Conservation (phyloP, 2,113 vertebrate genomes). For the Hystrix brachyura region DNA sequence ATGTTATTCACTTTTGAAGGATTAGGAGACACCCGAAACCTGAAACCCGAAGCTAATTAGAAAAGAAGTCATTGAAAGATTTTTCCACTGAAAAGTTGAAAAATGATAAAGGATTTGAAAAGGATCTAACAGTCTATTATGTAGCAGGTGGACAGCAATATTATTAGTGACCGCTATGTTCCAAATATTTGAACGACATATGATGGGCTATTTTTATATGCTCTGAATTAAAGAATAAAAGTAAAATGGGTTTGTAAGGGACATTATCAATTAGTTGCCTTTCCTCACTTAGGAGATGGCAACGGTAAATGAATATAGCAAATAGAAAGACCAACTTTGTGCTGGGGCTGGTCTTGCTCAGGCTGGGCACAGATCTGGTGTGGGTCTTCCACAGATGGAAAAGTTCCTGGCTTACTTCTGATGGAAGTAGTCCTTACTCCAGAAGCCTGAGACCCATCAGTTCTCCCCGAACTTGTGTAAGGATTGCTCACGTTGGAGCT, state of each 20-base stretch:
- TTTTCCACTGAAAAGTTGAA: conserved; percentile 30
- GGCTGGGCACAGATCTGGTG: background rate
- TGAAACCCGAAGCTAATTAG: conserved; percentile 12
- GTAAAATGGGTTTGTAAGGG: background rate
- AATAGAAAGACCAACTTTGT: background rate
- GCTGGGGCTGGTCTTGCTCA: background rate
- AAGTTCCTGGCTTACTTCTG: background rate
- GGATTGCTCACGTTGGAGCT: background rate
- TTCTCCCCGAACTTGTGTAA: background rate
- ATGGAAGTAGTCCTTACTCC: background rate
- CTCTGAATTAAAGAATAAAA: conserved; percentile 1
- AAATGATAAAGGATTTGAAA: conserved; percentile 24
- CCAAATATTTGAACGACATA: background rate
- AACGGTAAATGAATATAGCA: background rate
- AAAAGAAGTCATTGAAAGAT: conserved; percentile 45
- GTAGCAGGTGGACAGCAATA: background rate
- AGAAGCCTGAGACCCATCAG: background rate
- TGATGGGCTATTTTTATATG: background rate
- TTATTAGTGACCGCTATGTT: background rate
- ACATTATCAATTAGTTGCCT: background rate
- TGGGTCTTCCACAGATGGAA: background rate
- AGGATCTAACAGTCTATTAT: background rate
- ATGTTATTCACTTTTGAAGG: background rate
- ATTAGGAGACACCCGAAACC: background rate
- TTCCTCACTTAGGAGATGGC: background rate